A percentile compares a stretch with the other conserved stretches of the same genome.
Conservation (phyloP, 2,113 vertebrate species). For the Pomatostomus ruficeps region DNA sequence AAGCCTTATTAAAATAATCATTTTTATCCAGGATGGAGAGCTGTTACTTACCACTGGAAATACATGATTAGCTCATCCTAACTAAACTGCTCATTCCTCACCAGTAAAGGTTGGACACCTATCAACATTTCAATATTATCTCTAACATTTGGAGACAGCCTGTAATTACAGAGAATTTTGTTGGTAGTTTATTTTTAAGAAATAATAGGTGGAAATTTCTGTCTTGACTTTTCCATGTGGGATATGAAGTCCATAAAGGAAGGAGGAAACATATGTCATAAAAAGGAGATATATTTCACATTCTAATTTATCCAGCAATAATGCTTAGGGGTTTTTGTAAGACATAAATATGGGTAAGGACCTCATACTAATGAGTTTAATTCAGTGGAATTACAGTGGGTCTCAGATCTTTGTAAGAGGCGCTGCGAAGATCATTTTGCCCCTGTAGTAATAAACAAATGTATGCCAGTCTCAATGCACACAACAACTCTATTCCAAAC, state of each 20-base stretch:
- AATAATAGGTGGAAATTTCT: neutral
- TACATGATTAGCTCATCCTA: slow-evolving; percentile 24
- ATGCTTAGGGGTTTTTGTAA: neutral
- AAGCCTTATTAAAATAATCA: slow-evolving; percentile 51
- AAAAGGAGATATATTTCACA: neutral
- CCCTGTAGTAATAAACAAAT: neutral
- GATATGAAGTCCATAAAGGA: neutral
- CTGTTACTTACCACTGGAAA: slow-evolving; percentile 37
- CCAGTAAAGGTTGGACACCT: neutral
- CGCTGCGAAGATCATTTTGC: neutral
- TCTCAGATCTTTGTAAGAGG: neutral
- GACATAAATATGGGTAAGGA: neutral
- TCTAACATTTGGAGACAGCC: neutral
- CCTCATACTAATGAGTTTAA: neutral
- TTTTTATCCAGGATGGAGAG: slow-evolving; percentile 20
- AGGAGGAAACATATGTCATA: neutral
- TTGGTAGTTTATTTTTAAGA: slow-evolving; percentile 9
- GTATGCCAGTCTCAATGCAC: neutral
- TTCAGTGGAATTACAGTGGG: neutral
- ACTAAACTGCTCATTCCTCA: neutral
- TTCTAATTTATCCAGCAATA: neutral
- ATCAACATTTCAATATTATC: slow-evolving; percentile 7
- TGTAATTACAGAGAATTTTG: neutral
- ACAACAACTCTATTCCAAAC: neutral
- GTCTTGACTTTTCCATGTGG: neutral